Evolutionary conservation across 1,140 invertebrate genomes (phyloP).

Genomic region (Lerema accius): DNA sequence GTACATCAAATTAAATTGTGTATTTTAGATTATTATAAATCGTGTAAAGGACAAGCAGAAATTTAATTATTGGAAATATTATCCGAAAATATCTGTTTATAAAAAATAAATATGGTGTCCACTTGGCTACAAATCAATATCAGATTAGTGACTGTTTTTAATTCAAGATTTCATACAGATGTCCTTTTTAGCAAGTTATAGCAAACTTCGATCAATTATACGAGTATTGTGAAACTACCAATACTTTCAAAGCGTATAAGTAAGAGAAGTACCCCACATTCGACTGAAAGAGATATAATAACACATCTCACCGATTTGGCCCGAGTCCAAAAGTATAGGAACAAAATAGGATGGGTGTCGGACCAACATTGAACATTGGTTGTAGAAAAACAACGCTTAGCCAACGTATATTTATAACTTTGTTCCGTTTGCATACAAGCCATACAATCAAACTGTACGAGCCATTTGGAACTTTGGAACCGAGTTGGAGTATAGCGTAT

Average conservation of each 20-base stretch:
- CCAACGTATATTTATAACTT: slow-evolving; percentile 18
- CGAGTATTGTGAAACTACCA: slow-evolving; percentile 22
- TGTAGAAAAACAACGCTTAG: slow-evolving; percentile 21
- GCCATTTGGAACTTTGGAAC: background rate
- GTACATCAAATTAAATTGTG: too few species aligned
- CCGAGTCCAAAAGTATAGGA: slow-evolving; percentile 14
- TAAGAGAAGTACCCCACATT: slow-evolving; percentile 22
- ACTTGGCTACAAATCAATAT: too few species aligned
- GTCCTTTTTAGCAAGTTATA: too few species aligned
- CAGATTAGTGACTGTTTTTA: too few species aligned
- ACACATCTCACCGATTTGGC: slow-evolving; percentile 21
- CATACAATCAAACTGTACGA: background rate
- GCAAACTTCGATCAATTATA: too few species aligned
- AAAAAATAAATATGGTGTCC: too few species aligned
- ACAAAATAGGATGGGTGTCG: slow-evolving; percentile 26
- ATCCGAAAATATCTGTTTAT: too few species aligned
- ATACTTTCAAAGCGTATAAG: slow-evolving; percentile 12
- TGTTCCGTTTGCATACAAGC: slow-evolving; percentile 6
- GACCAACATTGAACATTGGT: slow-evolving; percentile 22
- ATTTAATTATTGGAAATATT: too few species aligned
- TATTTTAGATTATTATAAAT: too few species aligned
- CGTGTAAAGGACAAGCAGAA: too few species aligned
- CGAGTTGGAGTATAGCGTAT: background rate
- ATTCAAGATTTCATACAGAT: too few species aligned
- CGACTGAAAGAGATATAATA: slow-evolving; percentile 15